A percentile compares a stretch with the other conserved stretches of the same genome.
phyloP scores from a whole-genome alignment of 2,888 invertebrate species.

The Odontocerum albicorne region DNA sequence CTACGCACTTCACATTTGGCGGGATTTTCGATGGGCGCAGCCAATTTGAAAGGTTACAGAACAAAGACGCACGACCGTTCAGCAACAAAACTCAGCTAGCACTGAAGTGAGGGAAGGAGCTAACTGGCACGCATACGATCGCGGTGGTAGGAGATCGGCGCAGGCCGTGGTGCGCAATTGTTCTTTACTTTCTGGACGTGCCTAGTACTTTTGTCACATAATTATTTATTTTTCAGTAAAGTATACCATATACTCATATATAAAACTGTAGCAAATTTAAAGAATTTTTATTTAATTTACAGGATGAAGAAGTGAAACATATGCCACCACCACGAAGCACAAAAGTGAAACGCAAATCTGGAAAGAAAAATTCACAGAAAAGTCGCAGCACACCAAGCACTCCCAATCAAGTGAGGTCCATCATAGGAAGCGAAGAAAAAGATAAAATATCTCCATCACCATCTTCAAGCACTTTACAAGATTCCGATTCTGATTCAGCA shows the following conservation, averaged over 20 bases:
- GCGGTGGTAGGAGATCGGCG: no score
- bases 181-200: no score
- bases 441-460: slow-evolving; percentile 44
- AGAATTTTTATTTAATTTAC: slow-evolving; percentile 34
- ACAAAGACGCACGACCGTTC: no score
- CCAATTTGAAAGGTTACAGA: no score
- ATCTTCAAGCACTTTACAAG: slow-evolving; percentile 55
- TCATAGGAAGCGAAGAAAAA: slow-evolving; percentile 37
- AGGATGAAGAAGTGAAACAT: slow-evolving; percentile 61
- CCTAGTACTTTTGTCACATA: no score
- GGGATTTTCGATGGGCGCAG: no score
- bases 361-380: slow-evolving; percentile 45
- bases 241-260: background rate
- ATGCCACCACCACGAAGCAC: slow-evolving; percentile 78
- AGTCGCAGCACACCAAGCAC: slow-evolving; percentile 69
- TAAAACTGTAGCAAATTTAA: background rate
- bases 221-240: background rate
- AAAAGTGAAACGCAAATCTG: slow-evolving; percentile 62
- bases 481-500: slow-evolving; percentile 86
- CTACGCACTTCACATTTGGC: no score
- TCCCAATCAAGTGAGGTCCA: slow-evolving; percentile 60
- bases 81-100: no score
- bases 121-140: no score
- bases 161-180: no score
- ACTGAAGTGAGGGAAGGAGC: no score